Percentiles rank a stretch among this genome's conserved stretches.
These are phyloP conservation scores for Aspidoscelis tigris DNA, from an alignment of 2,113 vertebrate species.

Conservation along the genomic window DNA sequence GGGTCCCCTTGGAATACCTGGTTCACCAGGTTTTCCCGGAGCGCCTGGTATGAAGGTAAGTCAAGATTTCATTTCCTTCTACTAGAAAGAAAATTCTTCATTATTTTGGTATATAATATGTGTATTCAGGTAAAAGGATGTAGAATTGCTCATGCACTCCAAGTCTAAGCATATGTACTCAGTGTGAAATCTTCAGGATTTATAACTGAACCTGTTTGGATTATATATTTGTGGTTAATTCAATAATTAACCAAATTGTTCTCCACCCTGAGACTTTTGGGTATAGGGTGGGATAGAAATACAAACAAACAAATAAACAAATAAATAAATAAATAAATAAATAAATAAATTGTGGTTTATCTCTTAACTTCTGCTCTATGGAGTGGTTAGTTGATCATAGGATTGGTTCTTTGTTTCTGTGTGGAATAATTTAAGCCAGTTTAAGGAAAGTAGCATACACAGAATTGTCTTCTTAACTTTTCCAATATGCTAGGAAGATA, in stretches of 20 bases:
- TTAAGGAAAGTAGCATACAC: not conserved
- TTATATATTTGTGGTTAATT: not conserved
- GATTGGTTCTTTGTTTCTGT: not conserved
- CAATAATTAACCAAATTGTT: not conserved
- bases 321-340: too few species aligned
- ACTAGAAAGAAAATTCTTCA: not conserved
- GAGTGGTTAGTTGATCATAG: not conserved
- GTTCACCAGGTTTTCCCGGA: slow-evolving; percentile 94
- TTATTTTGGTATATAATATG: not conserved
- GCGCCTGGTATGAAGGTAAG: slow-evolving; percentile 91
- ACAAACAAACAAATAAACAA: too few species aligned
- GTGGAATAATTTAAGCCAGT: not conserved
- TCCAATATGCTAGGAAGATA: not conserved
- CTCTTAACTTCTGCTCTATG: not conserved
- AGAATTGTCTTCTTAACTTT: too few species aligned
- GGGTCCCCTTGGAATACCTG: slow-evolving; percentile 92
- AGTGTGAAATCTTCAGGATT: not conserved
- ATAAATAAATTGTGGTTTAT: not conserved
- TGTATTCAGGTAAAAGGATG: not conserved
- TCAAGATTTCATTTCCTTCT: not conserved
- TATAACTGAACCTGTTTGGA: not conserved
- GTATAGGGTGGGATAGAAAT: too few species aligned
- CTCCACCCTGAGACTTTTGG: too few species aligned
- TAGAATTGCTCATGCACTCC: not conserved
- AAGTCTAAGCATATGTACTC: not conserved